Evolutionary conservation across 2,113 vertebrate genomes (phyloP).

Genomic region (Sinocyclocheilus maitianheensis): DNA sequence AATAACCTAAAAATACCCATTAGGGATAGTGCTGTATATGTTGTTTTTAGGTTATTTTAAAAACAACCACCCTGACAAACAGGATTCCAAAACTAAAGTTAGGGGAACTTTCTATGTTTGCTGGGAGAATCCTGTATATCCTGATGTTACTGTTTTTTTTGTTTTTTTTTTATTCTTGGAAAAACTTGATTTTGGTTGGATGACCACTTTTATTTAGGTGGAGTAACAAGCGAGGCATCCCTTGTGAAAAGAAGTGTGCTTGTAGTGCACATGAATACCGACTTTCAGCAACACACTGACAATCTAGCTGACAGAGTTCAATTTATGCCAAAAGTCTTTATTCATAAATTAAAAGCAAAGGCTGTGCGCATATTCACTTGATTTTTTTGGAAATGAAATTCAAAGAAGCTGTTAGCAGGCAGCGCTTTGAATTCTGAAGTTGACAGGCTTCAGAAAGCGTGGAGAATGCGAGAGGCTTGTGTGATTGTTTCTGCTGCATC

Average conservation of each 20-base stretch:
- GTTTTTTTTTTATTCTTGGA: no score
- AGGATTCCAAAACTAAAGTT: no score
- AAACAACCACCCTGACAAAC: no score
- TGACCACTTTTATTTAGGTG: no score
- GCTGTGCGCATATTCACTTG: background rate
- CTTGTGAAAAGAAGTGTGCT: background rate
- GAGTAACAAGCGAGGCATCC: background rate
- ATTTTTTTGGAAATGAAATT: slow-evolving; percentile 7
- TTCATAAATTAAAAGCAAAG: background rate
- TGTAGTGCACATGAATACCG: no score
- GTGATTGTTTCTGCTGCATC: background rate
- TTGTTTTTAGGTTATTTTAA: no score
- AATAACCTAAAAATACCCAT: no score
- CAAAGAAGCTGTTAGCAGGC: background rate
- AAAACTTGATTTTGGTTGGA: background rate
- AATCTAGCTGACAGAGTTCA: background rate
- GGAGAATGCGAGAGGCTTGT: background rate
- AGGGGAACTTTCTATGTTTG: no score
- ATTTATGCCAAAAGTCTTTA: background rate
- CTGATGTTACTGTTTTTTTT: no score
- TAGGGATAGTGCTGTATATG: no score
- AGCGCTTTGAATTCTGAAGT: background rate
- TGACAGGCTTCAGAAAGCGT: slow-evolving; percentile 26
- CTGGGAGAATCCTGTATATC: no score
- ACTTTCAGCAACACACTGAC: background rate